Conservation (phyloP, 2,797 vertebrate genomes). For the Sus cebifrons region DNA sequence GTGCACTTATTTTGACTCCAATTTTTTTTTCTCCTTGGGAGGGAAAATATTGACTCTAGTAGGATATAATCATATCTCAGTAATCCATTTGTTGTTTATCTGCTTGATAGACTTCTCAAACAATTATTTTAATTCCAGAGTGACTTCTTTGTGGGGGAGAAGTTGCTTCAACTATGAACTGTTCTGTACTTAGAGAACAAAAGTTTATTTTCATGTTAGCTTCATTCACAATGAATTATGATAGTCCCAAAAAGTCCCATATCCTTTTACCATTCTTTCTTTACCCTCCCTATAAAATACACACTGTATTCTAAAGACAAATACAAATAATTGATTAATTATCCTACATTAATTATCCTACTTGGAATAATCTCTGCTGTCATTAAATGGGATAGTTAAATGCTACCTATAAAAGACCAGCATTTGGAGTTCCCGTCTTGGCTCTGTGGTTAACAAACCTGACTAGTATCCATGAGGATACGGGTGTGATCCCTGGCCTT, state of each 20-base stretch:
- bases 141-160: not conserved
- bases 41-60: not conserved
- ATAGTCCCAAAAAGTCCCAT: not conserved
- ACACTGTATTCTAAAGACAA: not conserved
- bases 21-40: conserved; percentile 29
- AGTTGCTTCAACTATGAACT: not conserved
- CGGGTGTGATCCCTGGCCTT: too few relatives aligned
- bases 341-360: not conserved
- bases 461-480: too few relatives aligned
- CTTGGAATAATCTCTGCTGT: not conserved
- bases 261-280: not conserved
- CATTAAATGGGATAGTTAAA: not conserved
- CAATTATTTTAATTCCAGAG: not conserved
- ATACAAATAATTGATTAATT: not conserved
- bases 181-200: not conserved
- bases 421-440: not conserved
- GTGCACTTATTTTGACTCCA: conserved; percentile 7
- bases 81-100: not conserved
- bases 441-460: too few relatives aligned
- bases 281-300: not conserved
- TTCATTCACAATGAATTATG: not conserved
- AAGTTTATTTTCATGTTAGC: conserved; percentile 48
- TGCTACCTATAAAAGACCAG: not conserved
- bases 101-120: not conserved
- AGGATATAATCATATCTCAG: not conserved